A percentile compares a stretch with the other conserved stretches of the same genome.
These are phyloP conservation scores for Orthonyx spaldingii DNA, from an alignment of 2,113 vertebrate genomes.

Conservation along the genomic window DNA sequence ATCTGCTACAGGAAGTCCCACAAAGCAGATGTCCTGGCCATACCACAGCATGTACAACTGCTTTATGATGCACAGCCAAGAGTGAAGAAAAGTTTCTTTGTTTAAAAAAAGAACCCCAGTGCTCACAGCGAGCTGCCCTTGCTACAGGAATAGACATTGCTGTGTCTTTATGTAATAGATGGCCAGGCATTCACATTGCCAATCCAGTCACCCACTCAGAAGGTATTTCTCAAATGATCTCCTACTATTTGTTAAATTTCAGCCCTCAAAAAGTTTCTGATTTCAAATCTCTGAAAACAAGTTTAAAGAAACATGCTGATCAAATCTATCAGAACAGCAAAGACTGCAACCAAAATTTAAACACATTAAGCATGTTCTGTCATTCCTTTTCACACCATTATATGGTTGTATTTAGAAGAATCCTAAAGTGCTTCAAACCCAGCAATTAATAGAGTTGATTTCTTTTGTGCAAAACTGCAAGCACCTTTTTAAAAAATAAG, in stretches of 20 bases:
- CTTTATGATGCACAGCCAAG: neutral
- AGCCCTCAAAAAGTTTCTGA: neutral
- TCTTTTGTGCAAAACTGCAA: constrained; percentile 50
- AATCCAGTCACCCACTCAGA: neutral
- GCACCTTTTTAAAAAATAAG: constrained; percentile 14
- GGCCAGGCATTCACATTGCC: neutral
- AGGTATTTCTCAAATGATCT: neutral
- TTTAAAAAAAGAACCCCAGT: neutral
- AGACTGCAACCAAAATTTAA: neutral
- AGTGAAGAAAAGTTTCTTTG: neutral
- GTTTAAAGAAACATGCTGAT: neutral
- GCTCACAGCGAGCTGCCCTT: neutral
- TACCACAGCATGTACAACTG: neutral
- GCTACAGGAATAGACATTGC: neutral
- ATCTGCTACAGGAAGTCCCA: neutral
- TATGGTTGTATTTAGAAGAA: neutral
- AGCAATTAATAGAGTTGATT: neutral
- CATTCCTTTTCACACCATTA: neutral
- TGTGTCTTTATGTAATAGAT: neutral
- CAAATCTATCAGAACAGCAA: neutral
- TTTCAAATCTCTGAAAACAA: neutral
- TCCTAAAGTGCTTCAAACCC: constrained; percentile 54
- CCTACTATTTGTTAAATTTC: neutral
- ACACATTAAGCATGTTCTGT: neutral
- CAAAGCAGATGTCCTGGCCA: neutral